Conservation (phyloP, 2,797 vertebrate genomes). For the Austrolebias charrua region DNA sequence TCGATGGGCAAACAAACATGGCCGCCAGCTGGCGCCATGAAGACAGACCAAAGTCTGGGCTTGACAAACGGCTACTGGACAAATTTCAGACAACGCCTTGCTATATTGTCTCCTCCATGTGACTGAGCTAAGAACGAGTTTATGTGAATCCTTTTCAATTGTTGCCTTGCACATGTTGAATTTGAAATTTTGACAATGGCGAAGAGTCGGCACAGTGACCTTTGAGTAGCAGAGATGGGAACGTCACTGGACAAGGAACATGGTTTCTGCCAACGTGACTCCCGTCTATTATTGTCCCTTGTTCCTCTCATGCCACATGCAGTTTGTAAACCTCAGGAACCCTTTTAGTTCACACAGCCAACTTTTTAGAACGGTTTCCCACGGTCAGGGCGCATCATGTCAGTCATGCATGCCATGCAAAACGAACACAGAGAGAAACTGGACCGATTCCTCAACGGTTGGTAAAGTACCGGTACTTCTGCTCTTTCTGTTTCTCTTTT, state of each 20-base stretch:
- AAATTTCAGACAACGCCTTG: conserved; percentile 41
- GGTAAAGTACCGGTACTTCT: neutral
- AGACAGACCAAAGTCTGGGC: conserved; percentile 73
- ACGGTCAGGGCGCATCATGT: neutral
- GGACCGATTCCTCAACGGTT: neutral
- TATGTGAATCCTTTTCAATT: conserved; percentile 8
- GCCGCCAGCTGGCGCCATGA: conserved; percentile 72
- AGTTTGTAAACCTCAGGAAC: neutral
- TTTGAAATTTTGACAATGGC: conserved; percentile 53
- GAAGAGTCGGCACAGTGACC: conserved; percentile 41
- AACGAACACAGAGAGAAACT: neutral
- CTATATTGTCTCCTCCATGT: conserved; percentile 19
- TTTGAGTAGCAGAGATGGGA: conserved; percentile 59
- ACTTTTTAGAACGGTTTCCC: neutral
- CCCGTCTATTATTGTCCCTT: neutral
- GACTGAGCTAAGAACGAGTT: conserved; percentile 3
- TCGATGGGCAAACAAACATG: conserved; percentile 78
- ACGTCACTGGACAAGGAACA: conserved; percentile 36
- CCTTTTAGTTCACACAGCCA: neutral
- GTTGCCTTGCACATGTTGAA: conserved; percentile 15
- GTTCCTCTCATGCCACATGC: neutral
- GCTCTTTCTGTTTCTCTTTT: conserved; percentile 22
- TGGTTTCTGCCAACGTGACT: conserved; percentile 34
- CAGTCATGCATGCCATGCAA: neutral
- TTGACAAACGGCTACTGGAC: conserved; percentile 53